Evolutionary conservation across 2,888 invertebrate genomes (phyloP), one percentile per base, ranked within the genome.

Genomic region (Amaurobius ferox): DNA sequence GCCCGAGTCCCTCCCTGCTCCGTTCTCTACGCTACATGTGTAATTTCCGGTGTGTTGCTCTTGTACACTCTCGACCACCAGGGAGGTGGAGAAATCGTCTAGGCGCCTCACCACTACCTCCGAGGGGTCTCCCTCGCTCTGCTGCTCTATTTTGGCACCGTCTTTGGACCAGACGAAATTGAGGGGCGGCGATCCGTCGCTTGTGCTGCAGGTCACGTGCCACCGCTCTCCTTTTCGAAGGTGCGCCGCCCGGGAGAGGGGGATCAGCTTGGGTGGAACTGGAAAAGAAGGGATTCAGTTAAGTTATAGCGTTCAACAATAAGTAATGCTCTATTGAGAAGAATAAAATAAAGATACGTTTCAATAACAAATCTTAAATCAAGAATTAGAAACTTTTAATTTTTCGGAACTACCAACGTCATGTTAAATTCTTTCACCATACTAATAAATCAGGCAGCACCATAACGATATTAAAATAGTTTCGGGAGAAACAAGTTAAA

Each of bases 151-250:
- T 7, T 48, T 29, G 19, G 79, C 72, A 29, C 85, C 88, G 55
- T 88, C 81, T 19, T 85, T 88, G 0, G 79, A 71, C 87, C 87
- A 88, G 11, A 68, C 35, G 70, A 88, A 88, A 23, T 67, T 68
- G 35, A 88, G 74, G 23, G 88, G 88, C 0, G 76, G 68, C 0
- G 85, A 79, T 6, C 88, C 88, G 11, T 79, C 81, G 68, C 87
- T 87, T n/a, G 81, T 81, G 62, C 80, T 80, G 78, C 87, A 87
- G 0, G 73, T 74, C 72, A 81, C 80, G 26, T 78, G 78, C 30
- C 77, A 87, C 1, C 87, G 70, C 26, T 87, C 80, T 5, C 87
- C 87, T 28, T 81, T 72, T 23, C 81, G 28, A 23, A 87, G 30
- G 44, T 87, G 80, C 29, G 80, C 79, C 9, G 67, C 66, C 23